Evolutionary conservation across 2,113 vertebrate genomes (phyloP).

Genomic region (Dicerorhinus sumatrensis): DNA sequence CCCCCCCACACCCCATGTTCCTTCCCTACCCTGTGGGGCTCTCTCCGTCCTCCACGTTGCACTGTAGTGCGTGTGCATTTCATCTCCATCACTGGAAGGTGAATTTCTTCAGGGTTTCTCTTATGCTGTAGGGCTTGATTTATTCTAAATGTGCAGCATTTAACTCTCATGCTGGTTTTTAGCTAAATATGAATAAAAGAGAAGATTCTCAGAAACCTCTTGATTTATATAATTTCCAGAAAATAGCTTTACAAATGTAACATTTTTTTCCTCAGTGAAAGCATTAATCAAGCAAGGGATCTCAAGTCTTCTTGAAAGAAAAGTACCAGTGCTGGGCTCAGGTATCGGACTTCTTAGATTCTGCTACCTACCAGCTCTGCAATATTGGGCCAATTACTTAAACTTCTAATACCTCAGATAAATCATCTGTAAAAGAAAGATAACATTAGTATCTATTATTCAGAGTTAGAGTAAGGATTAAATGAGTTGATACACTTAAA

Average conservation of each 20-base stretch:
- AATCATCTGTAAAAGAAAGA: neutral
- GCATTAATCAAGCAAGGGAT: neutral
- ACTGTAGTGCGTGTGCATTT: neutral
- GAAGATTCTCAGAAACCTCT: conserved; percentile 42
- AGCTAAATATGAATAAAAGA: conserved; percentile 19
- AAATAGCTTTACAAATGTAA: conserved; percentile 42
- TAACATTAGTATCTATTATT: neutral
- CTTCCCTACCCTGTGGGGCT: too few relatives aligned
- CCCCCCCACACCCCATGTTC: too few relatives aligned
- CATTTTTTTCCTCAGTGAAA: neutral
- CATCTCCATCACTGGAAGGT: neutral
- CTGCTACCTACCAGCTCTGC: neutral
- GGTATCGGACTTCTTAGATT: neutral
- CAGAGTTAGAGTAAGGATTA: neutral
- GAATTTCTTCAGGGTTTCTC: neutral
- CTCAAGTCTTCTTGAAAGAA: neutral
- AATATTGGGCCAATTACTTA: neutral
- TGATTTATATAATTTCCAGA: conserved; percentile 59
- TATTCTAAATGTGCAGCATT: conserved; percentile 15
- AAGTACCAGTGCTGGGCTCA: neutral
- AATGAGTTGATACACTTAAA: neutral
- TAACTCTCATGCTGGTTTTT: conserved; percentile 28
- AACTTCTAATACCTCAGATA: neutral
- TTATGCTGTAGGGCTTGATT: neutral
- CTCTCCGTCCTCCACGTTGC: accelerated